Base-by-base conservation (phyloP, 2,888 invertebrate species). In the Pyrrhosoma nymphula region DNA sequence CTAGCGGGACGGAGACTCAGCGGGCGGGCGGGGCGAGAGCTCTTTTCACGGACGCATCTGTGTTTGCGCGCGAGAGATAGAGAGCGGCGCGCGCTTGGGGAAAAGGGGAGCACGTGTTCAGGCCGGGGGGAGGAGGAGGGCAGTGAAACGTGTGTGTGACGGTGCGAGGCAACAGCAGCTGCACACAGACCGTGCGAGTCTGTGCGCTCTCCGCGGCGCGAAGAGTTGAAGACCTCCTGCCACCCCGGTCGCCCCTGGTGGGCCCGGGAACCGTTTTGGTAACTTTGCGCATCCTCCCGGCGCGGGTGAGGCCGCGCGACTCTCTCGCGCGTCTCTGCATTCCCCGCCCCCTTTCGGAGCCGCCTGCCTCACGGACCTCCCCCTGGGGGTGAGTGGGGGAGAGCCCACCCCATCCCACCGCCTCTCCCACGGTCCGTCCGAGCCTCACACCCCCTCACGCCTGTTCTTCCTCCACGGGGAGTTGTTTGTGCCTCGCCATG, bases 271-370 rank as follows among this genome's bases (percentile, higher is more conserved):
- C 93, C 93, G 93, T 93, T 93, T 93, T 93, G 93, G 93, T 93
- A 93, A 93, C 69, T 93, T 93, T 93, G 93, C 93, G 93, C 93
- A 93, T 75, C 93, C 69, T 93, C 18, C 69, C 63, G 93, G 93
- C 93, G 93, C 93, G 93, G 93, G 14, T 93, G 93, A n/a, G 47
- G 39, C n/a, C 69, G 63, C 63, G 47, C 26, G 63, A 35, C 69
- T n/a, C n/a, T n/a, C n/a, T n/a, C 69, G 63, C 63, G 47, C 26
- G 63, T 16, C 69, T n/a, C 69, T 23, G 23, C 39, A 60, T 35
- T 63, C 75, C 69, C 47, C 93, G 63, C 93, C 47, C 16, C 75
- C 55, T 26, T 23, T 14, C 4, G 56, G 18, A 8, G 90, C 63
- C 39, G 60, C 63, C 39, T 23, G 60, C 63, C 39, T 23, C 93